Base-by-base conservation (phyloP, 2,888 invertebrate species). In the Augochlorella aurata region DNA sequence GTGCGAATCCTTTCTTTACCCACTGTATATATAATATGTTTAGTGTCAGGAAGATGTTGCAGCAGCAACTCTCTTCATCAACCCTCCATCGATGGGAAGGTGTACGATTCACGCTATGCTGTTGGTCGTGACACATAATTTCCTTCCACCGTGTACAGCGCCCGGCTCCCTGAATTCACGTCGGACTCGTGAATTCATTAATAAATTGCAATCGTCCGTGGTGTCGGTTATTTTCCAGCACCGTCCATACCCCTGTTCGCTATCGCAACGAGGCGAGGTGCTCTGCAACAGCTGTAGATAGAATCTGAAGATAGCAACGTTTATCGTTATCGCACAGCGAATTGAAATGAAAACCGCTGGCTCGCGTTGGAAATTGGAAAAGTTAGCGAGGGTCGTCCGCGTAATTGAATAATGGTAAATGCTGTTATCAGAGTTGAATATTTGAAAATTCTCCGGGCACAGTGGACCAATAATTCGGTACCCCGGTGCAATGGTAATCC, bases 141-240 rank as follows among this genome's bases (percentile, higher is more conserved):
- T 52, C 9, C n/a, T 49, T 4, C 49, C 49, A 16, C 16, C 50
- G 50, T 18, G 50, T 18, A 10, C 63, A 14, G 9, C 21, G 18
- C 71, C 1, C 29, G 29, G 44, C 71, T 71, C n/a, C 81, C 70
- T 18, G 72, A 72, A 79, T 82, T 73, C 63, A 76, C n/a, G 65
- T 10, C 18, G 29, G 75, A 45, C 52, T 47, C 52, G 29, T 61
- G 63, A 58, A 80, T 80, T 73, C 66, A 68, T 78, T 79, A 80
- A 75, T 72, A 75, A 80, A 80, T 82, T 24, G 68, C 81, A 75
- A 79, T 82, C 72, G 68, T n/a, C 68, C 54, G 45, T 9, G 58
- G n/a, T 45, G n/a, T 47, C 10, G 21, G 12, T 24, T 18, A 45
- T 65, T 10, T 58, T 21, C 24, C 7, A 29, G 16, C 18, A 7